Evolutionary conservation across 2,888 invertebrate genomes (phyloP).

Genomic region (Drosophila siamana): DNA sequence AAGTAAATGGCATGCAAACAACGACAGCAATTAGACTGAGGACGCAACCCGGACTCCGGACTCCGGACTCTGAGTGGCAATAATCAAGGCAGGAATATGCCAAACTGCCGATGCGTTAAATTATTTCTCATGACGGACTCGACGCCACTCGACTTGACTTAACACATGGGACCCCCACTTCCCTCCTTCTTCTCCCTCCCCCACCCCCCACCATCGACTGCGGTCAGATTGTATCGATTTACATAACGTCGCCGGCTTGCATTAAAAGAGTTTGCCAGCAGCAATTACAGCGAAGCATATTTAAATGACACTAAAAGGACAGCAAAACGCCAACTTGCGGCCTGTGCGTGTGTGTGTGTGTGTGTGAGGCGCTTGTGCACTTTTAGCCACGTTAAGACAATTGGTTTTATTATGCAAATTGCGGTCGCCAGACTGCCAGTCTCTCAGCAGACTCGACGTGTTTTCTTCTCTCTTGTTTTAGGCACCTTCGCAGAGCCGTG

Average conservation of each 20-base stretch:
- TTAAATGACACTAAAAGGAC: neutral
- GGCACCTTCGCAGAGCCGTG: neutral
- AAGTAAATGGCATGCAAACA: slow-evolving; percentile 30
- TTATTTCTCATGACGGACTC: slow-evolving; percentile 50
- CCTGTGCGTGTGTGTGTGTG: too few species aligned
- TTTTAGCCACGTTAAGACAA: slow-evolving; percentile 8
- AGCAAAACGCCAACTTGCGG: too few species aligned
- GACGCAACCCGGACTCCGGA: slow-evolving; percentile 4
- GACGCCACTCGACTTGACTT: neutral
- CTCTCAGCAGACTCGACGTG: neutral
- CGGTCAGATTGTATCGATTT: slow-evolving; percentile 9
- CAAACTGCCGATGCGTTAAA: slow-evolving; percentile 62
- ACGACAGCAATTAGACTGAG: slow-evolving; percentile 36
- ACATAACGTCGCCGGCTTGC: neutral
- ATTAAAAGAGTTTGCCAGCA: slow-evolving; percentile 2
- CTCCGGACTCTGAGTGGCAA: slow-evolving; percentile 40
- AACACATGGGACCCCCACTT: neutral
- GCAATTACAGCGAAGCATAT: slow-evolving; percentile 6
- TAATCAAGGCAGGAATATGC: slow-evolving; percentile 49
- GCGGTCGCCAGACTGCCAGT: slow-evolving; percentile 7
- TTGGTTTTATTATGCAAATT: slow-evolving; percentile 19
- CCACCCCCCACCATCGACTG: too few species aligned
- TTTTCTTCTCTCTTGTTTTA: neutral
- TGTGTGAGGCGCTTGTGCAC: neutral
- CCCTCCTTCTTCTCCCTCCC: too few species aligned